Conservation (phyloP, 2,888 invertebrate species). For the Apodemia hepburni region DNA sequence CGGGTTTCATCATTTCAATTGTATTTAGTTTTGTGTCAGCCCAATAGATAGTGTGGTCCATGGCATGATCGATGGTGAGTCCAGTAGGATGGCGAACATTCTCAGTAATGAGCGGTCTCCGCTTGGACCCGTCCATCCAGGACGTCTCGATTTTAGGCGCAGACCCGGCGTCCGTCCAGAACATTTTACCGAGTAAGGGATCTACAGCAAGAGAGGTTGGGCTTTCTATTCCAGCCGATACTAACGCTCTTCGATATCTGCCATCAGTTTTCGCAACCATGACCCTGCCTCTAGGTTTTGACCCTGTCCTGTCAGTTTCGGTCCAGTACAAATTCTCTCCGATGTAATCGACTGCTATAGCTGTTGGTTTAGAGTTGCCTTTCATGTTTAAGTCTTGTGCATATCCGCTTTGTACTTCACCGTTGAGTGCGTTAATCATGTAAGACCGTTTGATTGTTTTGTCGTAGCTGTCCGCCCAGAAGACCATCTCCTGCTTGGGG, state of each 20-base stretch:
- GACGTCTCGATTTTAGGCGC: slow-evolving; percentile 95
- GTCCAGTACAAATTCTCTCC: slow-evolving; percentile 97
- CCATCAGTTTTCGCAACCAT: slow-evolving; percentile 95
- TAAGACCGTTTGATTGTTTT: slow-evolving; percentile 95
- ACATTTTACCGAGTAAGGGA: slow-evolving; percentile 91
- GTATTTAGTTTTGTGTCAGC: slow-evolving; percentile 95
- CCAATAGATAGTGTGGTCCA: slow-evolving; percentile 96
- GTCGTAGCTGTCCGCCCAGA: slow-evolving; percentile 97
- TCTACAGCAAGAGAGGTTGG: slow-evolving; percentile 95
- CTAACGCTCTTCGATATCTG: slow-evolving; percentile 89
- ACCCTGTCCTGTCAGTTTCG: slow-evolving; percentile 88
- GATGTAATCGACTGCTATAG: slow-evolving; percentile 96
- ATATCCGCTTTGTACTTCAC: slow-evolving; percentile 88
- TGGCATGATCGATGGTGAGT: slow-evolving; percentile 93
- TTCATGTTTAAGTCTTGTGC: slow-evolving; percentile 94
- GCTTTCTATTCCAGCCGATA: slow-evolving; percentile 88
- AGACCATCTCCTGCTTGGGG: slow-evolving; percentile 90
- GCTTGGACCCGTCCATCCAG: slow-evolving; percentile 98
- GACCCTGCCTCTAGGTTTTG: slow-evolving; percentile 88
- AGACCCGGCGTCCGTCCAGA: slow-evolving; percentile 96
- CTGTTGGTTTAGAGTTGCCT: slow-evolving; percentile 91
- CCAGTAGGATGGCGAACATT: slow-evolving; percentile 93
- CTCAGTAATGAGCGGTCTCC: slow-evolving; percentile 89
- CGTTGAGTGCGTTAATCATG: slow-evolving; percentile 89
- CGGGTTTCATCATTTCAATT: slow-evolving; percentile 91